Evolutionary conservation across 2,888 invertebrate genomes (phyloP).

Genomic region (Cosmia pyralina): DNA sequence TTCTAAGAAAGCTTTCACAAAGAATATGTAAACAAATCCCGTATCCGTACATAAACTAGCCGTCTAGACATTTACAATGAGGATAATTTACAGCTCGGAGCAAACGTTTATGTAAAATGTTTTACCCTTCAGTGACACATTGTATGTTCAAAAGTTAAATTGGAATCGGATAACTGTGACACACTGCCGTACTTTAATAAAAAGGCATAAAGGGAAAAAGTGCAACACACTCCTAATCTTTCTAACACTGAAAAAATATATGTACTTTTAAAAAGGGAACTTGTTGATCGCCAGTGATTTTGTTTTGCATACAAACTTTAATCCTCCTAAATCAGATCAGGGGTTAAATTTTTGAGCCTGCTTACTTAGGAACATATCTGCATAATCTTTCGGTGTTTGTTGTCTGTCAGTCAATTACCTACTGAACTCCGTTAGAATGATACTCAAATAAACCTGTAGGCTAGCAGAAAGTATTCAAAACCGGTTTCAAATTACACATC

Average conservation of each 20-base stretch:
- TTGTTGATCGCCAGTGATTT: neutral
- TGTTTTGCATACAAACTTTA: too few species aligned
- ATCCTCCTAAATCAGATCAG: too few species aligned
- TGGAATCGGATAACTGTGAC: constrained; percentile 5
- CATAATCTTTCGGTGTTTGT: too few species aligned
- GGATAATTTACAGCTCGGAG: constrained; percentile 29
- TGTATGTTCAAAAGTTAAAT: constrained; percentile 26
- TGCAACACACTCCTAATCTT: neutral
- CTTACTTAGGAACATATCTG: too few species aligned
- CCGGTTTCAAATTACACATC: too few species aligned
- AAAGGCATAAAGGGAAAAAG: neutral
- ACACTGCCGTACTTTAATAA: neutral
- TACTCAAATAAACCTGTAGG: too few species aligned
- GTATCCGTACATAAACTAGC: constrained; percentile 11
- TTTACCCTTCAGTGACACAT: constrained; percentile 15
- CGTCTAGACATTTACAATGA: constrained; percentile 43
- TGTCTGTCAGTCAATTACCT: too few species aligned
- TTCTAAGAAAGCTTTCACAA: neutral
- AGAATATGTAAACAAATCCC: constrained; percentile 12
- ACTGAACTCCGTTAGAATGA: too few species aligned
- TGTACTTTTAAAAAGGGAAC: neutral
- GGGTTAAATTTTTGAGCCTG: too few species aligned
- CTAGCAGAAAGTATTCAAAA: too few species aligned
- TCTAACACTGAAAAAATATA: neutral
- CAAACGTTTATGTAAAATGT: constrained; percentile 33